Evolutionary conservation across 2,797 vertebrate genomes (phyloP).

Genomic region (Crocodylus rhombifer): DNA sequence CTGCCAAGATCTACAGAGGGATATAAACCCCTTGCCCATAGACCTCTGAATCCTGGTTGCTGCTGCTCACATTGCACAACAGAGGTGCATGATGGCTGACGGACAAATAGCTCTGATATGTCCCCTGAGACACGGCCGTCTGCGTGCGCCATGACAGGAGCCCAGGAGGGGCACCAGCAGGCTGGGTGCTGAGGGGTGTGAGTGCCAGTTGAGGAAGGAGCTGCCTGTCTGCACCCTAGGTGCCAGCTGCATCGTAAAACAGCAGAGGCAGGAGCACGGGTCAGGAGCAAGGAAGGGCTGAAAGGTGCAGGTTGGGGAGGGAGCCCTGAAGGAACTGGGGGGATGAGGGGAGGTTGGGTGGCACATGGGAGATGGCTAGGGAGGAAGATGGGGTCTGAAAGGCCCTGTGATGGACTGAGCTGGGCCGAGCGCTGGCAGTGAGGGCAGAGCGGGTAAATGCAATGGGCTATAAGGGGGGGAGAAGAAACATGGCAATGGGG

Average conservation of each 20-base stretch:
- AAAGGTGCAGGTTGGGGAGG: background rate
- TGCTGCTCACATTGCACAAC: background rate
- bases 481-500: background rate
- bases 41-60: background rate
- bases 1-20: fast-evolving
- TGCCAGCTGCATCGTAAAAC: background rate
- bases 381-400: background rate
- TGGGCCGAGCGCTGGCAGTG: background rate
- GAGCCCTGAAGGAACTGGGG: background rate
- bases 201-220: too few species aligned
- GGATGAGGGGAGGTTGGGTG: background rate
- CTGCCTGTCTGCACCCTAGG: too few species aligned
- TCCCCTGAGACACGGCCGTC: background rate
- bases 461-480: background rate
- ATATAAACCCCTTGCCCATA: background rate
- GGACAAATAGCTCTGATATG: background rate
- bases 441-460: too few species aligned
- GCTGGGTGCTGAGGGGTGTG: background rate
- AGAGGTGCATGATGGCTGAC: background rate
- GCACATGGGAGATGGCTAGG: background rate
- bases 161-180: background rate
- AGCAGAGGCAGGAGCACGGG: background rate
- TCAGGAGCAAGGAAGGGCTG: background rate
- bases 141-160: background rate
- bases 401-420: background rate